Evolutionary conservation across 1,140 invertebrate genomes (phyloP).

Genomic region (Magallana gigas): DNA sequence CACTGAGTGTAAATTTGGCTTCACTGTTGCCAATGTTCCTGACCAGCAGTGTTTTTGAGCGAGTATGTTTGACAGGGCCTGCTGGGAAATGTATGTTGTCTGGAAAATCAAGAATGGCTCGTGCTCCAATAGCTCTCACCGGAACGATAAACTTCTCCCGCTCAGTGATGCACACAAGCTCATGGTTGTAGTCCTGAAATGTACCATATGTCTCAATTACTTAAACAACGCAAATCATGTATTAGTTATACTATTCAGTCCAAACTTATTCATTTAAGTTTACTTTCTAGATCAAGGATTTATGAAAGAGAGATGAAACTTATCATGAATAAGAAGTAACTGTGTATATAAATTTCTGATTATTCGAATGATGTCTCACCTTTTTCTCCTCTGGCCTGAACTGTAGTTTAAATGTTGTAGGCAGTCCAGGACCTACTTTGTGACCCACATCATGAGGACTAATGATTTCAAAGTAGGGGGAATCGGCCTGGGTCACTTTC

Average conservation of each 20-base stretch:
- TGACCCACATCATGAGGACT: slow-evolving; percentile 77
- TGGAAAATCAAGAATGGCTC: slow-evolving; percentile 79
- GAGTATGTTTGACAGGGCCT: slow-evolving; percentile 77
- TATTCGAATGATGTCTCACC: slow-evolving; percentile 56
- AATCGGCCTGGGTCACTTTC: slow-evolving; percentile 78
- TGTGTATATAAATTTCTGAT: too few relatives aligned
- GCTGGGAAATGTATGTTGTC: slow-evolving; percentile 77
- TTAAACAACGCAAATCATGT: too few relatives aligned
- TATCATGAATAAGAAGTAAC: too few relatives aligned
- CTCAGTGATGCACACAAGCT: slow-evolving; percentile 79
- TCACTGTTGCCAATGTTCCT: slow-evolving; percentile 79
- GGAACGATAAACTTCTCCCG: slow-evolving; percentile 79
- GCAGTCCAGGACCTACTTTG: slow-evolving; percentile 79
- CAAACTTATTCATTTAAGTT: too few relatives aligned
- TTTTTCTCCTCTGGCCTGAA: slow-evolving; percentile 79
- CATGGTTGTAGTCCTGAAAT: slow-evolving; percentile 78
- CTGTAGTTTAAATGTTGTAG: slow-evolving; percentile 78
- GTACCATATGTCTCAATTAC: background rate
- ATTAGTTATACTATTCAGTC: too few relatives aligned
- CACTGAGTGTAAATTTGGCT: slow-evolving; percentile 76
- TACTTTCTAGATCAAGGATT: too few relatives aligned
- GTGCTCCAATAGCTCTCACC: slow-evolving; percentile 77
- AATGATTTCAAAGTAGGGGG: slow-evolving; percentile 80
- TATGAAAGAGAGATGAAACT: too few relatives aligned
- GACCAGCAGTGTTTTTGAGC: slow-evolving; percentile 77